Conservation (phyloP, 2,797 vertebrate species). For the Cuniculus paca region DNA sequence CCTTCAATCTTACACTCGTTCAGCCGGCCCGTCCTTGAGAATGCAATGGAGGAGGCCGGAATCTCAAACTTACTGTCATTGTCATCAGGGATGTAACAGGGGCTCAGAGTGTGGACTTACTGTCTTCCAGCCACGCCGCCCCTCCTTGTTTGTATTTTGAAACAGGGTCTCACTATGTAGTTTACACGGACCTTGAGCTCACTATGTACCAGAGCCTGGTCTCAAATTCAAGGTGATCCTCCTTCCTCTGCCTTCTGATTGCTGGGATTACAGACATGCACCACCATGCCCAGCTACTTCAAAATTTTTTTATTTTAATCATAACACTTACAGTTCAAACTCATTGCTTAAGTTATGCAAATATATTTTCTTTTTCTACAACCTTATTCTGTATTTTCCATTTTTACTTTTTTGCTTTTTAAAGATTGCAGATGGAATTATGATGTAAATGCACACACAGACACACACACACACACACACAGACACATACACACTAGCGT, state of each 20-base stretch:
- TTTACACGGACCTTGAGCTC: not conserved
- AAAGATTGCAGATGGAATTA: not conserved
- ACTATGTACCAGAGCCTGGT: not conserved
- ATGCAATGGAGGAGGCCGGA: no score
- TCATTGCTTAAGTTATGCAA: not conserved
- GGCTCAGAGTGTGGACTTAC: no score
- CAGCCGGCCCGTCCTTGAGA: no score
- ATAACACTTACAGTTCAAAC: not conserved
- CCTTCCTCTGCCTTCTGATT: not conserved
- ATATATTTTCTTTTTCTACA: not conserved
- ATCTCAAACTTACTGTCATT: no score
- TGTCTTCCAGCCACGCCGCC: no score
- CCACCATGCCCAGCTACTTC: not conserved
- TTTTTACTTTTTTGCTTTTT: not conserved
- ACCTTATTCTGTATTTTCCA: not conserved
- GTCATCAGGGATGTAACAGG: no score
- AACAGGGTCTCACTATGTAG: not conserved
- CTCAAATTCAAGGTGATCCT: not conserved
- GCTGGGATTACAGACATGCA: not conserved
- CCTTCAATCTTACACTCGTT: no score
- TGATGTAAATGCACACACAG: not conserved
- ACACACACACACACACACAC: no score
- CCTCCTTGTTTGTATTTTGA: not conserved
- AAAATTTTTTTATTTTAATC: not conserved
- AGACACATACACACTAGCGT: rapidly evolving